Evolutionary conservation across 1,140 invertebrate species (phyloP), one percentile per base, ranked within the genome.

Genomic region (Drosophila jambulina): DNA sequence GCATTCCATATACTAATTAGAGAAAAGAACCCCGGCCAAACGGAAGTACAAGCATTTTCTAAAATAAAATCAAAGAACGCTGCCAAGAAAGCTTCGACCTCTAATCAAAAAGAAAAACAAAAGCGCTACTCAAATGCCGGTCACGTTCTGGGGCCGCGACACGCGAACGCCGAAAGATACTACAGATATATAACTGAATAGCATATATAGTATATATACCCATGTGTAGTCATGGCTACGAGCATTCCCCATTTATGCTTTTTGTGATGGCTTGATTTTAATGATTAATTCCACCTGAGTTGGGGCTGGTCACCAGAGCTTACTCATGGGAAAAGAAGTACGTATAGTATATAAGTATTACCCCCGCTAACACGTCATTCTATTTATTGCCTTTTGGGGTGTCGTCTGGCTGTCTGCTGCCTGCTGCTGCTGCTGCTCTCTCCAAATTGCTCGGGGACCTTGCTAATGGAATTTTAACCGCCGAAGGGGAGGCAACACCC

Each of bases 71-170:
- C 64, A 38, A 40, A 71, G 34, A 48, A 49, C 27, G 42, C 51
- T 23, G 67, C n/a, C 51, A 48, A 59, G 34, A 71, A 70, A 58
- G 64, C 49, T 51, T 46, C 64, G 69, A 70, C 43, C 51, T 60
- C 69, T 58, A 71, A 72, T 72, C 34, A 42, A 49, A 48, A 38
- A 56, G 53, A 56, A 38, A 56, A 56, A 56, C n/a, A 56, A 34
- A 56, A 56, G 21, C 32, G 53, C 32, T 54, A 45, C n/a, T 65
- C 63, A 29, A 27, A 82, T 82, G 67, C 79, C 60, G 34, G 82
- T 84, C 82, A 84, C 82, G 82, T 84, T 85, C 85, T 64, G 78
- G 74, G 71, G 72, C 58, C 76, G 72, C 43, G 65, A 51, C 65
- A 69, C 63, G 65, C 65, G 63, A 69, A 42, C 25, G 21, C 21